Evolutionary conservation across 2,113 vertebrate genomes (phyloP), one percentile per base, ranked within the genome.

Genomic region (Aythya baeri): DNA sequence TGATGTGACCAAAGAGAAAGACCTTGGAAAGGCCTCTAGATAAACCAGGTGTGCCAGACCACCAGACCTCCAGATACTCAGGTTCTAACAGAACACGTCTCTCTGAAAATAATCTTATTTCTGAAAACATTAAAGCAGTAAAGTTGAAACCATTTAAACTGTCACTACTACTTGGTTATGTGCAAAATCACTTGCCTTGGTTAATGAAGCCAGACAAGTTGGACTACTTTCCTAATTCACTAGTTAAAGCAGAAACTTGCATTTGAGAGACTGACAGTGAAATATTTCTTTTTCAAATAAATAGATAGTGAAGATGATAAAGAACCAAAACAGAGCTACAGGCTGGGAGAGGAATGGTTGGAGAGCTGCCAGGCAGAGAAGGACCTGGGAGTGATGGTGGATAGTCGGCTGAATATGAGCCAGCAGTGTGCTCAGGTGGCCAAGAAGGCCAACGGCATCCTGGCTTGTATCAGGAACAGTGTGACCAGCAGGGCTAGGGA

Each of bases 171-270:
- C n/a, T 72, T 27, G 46, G 32, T 55, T 67, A 36, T 6, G 57
- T 20, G 8, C 18, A 78, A 14, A 34, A 65, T 62, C 29, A 43
- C 43, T 59, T 41, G 88, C 18, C 20, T 68, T 43, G 8, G 18
- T 52, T 86, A 89, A 95, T 38, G 20, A 88, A 94, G 89, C 21
- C 66, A 94, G 80, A 57, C 54, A 88, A 78, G 34, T 34, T 43
- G 55, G 34, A 81, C 61, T 88, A 67, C 88, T 67, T 81, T 36
- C 36, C 7, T 86, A 18, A 76, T 84, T 83, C 85, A 66, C 36
- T 54, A 65, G 32, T 57, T 82, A 59, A 61, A 93, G 83, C 13
- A 95, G 31, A 92, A 90, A 65, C n/a, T 72, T 78, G 57, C 32
- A 68, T 57, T 81, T 81, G 41, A 81, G 43, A 74, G 11, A 29